Evolutionary conservation across 2,888 invertebrate species (phyloP).

Genomic region (Loripinus fragilis): DNA sequence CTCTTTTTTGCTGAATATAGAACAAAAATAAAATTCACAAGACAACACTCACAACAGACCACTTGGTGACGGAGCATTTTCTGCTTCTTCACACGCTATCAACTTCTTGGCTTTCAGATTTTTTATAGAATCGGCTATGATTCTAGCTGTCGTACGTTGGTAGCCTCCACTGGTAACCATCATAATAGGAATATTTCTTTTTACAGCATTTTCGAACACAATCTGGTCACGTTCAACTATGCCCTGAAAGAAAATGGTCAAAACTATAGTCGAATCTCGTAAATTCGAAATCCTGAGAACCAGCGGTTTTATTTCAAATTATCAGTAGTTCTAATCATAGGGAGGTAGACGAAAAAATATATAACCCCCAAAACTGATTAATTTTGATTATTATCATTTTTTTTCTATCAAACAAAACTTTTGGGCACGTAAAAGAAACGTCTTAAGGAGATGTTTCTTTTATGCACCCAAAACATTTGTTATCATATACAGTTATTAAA

Average conservation of each 20-base stretch:
- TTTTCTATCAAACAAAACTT: no score
- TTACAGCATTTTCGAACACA: slow-evolving; percentile 89
- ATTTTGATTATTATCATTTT: no score
- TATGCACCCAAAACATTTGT: no score
- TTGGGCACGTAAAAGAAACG: no score
- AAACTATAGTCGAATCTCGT: no score
- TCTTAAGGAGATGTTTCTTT: no score
- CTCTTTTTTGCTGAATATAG: background rate
- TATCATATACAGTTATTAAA: no score
- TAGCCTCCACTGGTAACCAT: slow-evolving; percentile 96
- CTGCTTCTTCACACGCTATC: slow-evolving; percentile 78
- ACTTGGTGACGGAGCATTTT: slow-evolving; percentile 50
- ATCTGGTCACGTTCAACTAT: slow-evolving; percentile 92
- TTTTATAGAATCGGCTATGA: slow-evolving; percentile 93
- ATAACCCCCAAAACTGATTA: no score
- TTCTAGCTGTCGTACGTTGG: slow-evolving; percentile 89
- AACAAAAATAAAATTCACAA: background rate
- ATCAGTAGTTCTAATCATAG: no score
- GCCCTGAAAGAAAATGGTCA: slow-evolving; percentile 88
- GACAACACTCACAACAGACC: slow-evolving; percentile 55
- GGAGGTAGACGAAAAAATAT: no score
- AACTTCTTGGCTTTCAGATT: slow-evolving; percentile 87
- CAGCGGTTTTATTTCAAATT: no score
- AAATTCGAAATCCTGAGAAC: no score
- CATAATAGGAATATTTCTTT: slow-evolving; percentile 89